Evolutionary conservation across 2,888 invertebrate genomes (phyloP), one percentile per base, ranked within the genome.

Genomic region (Lysandra bellargus): DNA sequence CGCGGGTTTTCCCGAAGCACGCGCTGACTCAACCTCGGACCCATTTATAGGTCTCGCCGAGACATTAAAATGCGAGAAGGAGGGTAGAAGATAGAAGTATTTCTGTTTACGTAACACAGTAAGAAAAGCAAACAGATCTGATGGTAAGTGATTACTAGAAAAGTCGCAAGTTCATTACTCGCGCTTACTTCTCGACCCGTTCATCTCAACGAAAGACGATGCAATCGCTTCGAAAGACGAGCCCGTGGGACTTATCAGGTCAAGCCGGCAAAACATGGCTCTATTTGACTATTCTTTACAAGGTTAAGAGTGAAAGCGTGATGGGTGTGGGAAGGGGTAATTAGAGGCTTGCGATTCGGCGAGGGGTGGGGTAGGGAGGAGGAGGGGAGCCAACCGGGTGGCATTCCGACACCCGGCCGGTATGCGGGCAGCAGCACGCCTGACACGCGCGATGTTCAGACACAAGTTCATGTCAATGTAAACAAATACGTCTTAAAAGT

Each of bases 371-470:
- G 77, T 80, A 74, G 75, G 79, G 78, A 79, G 81, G 79, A 79
- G 80, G 79, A 80, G 69, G 73, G 79, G 75, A 80, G 81, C 82
- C 83, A 80, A 83, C 81, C 80, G 77, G 83, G 83, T 82, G 82
- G 81, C 84, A 84, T 84, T 84, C 84, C 84, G 80, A 80, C 82
- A 83, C 81, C 80, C 81, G 79, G 57, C 57, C 4, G 17, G 57
- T 57, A 57, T 57, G 57, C 79, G 61, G 33, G 73, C 37, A 80
- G 44, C 7, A 7, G 44, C 44, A 23, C 17, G 40, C 37, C n/a
- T 40, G 44, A n/a, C 44, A 81, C 78, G 40, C 79, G 49, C 40
- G 57, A 81, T 81, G 82, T 78, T 83, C 78, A 78, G 78, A 4
- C 57, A 17, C 57, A 57, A 57, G 17, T 57, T 57, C 4, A 57